Base-by-base conservation (phyloP, 2,797 vertebrate genomes). In the Tragopan temminckii region DNA sequence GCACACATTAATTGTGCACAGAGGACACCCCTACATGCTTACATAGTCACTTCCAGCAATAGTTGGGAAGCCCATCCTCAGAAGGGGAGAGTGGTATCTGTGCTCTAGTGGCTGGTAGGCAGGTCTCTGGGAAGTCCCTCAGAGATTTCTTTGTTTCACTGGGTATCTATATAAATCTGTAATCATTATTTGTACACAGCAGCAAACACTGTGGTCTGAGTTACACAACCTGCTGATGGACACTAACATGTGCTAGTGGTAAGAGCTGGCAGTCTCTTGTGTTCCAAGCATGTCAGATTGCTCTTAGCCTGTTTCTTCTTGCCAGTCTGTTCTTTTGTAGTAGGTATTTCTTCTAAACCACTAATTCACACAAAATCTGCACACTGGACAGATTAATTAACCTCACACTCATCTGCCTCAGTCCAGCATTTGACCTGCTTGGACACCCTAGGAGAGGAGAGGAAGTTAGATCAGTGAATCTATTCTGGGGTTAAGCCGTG, bases 171-270 rank as follows among this genome's bases (percentile, higher is more conserved):
- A 33, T 19, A 46, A 76, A 63, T n/a, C 29, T 62, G 46, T 55
- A 58, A 59, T n/a, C 53, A 53, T 59, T 31, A 36, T 80, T 63
- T 91, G 40, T 40, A 14, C 46, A 18, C 2, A 77, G 43, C 76
- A 50, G 42, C 58, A 38, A 89, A 29, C 27, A 43, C 35, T 31
- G 14, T 9, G 43, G 42, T 48, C 55, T 5, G 42, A 79, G 62
- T 68, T 81, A 48, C 1, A 13, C 18, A 48, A 29, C 29, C 31
- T 29, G 21, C 0, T 42, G 61, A 48, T 46, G 46, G 29, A 46
- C 1, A 1, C 29, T 20, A 11, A 27, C 0, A 0, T 16, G 36
- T 23, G 40, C 33, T 29, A 43, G 46, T 66, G 40, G 33, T 55
- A 66, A 66, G 55, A 59, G 19, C 52, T 9, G 62, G 25, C 59